Base-by-base conservation (phyloP, 2,113 vertebrate genomes). In the Lota lota region DNA sequence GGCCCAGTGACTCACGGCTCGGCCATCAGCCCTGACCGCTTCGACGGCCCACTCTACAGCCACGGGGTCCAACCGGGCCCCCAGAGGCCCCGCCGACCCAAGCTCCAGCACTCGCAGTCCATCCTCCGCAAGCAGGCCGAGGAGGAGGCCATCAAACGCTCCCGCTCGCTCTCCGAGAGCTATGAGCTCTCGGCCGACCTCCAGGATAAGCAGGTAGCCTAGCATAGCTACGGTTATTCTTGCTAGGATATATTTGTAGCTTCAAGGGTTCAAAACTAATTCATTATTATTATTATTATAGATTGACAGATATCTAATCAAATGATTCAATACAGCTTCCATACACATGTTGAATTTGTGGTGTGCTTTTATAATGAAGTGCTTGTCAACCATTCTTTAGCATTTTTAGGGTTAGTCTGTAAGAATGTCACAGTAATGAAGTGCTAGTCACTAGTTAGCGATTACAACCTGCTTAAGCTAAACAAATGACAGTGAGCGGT, bases 101-200 rank as follows among this genome's bases (percentile, higher is more conserved):
- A 95, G 73, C 94, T 99, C 40, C 97, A 99, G 87, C 97, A 98
- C 84, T 98, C 96, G 0, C 91, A 97, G 47, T 99, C 97, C 72
- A 95, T 99, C 80, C 91, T 98, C 70, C 93, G 97, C 59, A 98
- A 98, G 84, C 97, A 99, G 84, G 97, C 97, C 0, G 97, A 99
- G 85, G 96, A 99, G 67, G 97, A 99, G 74, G 97, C 96, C 79
- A 98, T 99, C 88, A 99, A 98, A 85, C 92, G 97, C 72, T 98
- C 97, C 0, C 88, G 95, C 67, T 99, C 97, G 0, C 94, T 98
- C 70, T 98, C 97, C 0, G 97, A 99, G 91, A 97, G 96, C 93
- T 99, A 99, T 93, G 97, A 99, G 91, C 95, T 99, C 89, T 99
- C 97, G 66, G 94, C 96, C 2, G 97, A 99, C 88, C 93, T 99